Percentiles rank a stretch among this genome's conserved stretches.
phyloP scores from a whole-genome alignment of 30 jellyfish, hydroid and myxozoan genomes.

The Hydractinia symbiolongicarpus region DNA sequence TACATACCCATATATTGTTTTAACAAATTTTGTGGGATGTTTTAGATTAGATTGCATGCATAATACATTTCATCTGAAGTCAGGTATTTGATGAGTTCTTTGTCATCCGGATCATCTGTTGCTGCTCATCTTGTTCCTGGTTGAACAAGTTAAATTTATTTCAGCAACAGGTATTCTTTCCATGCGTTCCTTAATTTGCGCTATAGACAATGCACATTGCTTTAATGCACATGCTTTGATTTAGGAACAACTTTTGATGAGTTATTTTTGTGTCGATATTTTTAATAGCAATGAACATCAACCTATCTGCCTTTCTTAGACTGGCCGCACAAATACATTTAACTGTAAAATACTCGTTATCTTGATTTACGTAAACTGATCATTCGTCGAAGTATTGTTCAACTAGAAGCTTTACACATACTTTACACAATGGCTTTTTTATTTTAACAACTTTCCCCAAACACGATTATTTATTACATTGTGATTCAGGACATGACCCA shows the following conservation, averaged over 20 bases:
- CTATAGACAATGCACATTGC: slow-evolving; percentile 11
- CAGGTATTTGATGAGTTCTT: neutral
- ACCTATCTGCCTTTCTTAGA: too few relatives aligned
- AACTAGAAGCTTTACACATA: too few relatives aligned
- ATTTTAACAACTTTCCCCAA: too few relatives aligned
- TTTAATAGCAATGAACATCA: neutral
- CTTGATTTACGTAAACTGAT: too few relatives aligned
- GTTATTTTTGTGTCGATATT: neutral
- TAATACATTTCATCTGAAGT: neutral
- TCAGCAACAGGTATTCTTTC: neutral
- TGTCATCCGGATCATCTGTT: neutral
- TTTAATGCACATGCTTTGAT: slow-evolving; percentile 3
- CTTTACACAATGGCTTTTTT: too few relatives aligned
- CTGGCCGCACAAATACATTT: too few relatives aligned
- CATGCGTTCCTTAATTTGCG: neutral
- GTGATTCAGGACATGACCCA: too few relatives aligned
- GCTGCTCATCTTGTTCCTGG: neutral
- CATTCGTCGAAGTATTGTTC: too few relatives aligned
- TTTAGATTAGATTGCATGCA: neutral
- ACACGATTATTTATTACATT: too few relatives aligned
- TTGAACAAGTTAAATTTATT: neutral
- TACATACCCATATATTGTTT: neutral
- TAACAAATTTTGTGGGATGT: neutral
- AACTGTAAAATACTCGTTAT: too few relatives aligned
- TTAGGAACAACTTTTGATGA: neutral